Evolutionary conservation across 2,888 invertebrate species (phyloP).

Genomic region (Agrilus mali): DNA sequence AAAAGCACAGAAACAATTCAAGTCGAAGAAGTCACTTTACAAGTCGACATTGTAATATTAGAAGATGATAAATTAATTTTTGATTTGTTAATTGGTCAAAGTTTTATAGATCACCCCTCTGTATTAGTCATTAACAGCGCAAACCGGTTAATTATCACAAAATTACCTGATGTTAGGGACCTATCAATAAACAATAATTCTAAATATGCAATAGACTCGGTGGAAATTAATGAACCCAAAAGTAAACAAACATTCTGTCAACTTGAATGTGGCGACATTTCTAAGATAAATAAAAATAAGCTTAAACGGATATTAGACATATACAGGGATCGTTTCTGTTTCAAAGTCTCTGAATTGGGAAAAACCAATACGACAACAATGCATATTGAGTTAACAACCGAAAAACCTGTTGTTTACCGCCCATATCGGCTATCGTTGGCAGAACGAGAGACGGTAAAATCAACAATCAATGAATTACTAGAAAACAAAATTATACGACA

Average conservation of each 20-base stretch:
- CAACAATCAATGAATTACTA: constrained; percentile 1
- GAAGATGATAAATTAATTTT: constrained; percentile 1
- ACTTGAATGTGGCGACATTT: not conserved
- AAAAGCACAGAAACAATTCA: too few relatives aligned
- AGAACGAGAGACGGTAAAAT: not conserved
- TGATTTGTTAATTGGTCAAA: constrained; percentile 4
- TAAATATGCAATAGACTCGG: not conserved
- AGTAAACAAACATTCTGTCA: not conserved
- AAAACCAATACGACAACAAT: constrained; percentile 4
- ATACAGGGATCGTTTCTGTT: constrained; percentile 5
- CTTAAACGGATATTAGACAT: too few relatives aligned
- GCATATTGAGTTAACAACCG: constrained; percentile 1
- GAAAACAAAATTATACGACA: constrained; percentile 1
- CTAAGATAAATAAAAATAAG: too few relatives aligned
- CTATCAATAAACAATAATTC: not conserved
- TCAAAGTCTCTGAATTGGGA: not conserved
- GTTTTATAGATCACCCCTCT: constrained; percentile 1
- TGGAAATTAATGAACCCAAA: not conserved
- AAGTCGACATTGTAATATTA: constrained; percentile 1
- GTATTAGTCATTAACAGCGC: not conserved
- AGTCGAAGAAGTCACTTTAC: too few relatives aligned
- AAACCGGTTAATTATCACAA: not conserved
- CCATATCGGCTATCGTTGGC: constrained; percentile 1
- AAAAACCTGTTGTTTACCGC: constrained; percentile 4
- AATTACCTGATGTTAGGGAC: not conserved